Conservation (phyloP, 2,797 vertebrate genomes). For the Onychomys leucogaster region DNA sequence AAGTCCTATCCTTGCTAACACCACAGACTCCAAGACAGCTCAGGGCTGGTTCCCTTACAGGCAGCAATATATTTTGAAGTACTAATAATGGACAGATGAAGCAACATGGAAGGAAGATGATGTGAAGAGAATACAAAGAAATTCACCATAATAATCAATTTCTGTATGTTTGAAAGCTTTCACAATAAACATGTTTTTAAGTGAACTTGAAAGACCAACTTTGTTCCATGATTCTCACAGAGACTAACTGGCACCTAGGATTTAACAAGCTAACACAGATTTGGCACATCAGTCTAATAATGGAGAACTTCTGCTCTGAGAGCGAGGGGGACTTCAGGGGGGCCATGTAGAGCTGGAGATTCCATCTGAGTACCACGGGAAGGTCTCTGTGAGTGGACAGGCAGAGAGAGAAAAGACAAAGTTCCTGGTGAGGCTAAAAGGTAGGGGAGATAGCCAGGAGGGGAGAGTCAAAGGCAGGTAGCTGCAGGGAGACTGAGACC, state of each 20-base stretch:
- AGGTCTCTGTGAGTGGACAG: neutral
- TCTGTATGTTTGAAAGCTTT: slow-evolving; percentile 29
- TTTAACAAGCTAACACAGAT: neutral
- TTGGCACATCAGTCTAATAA: neutral
- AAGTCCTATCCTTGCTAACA: too few relatives aligned
- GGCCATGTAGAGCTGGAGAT: neutral
- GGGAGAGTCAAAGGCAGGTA: neutral
- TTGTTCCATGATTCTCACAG: neutral
- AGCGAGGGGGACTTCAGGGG: neutral
- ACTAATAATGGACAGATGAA: neutral
- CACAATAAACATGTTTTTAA: slow-evolving; percentile 41
- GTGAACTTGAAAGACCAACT: neutral
- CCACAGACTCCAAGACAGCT: too few relatives aligned
- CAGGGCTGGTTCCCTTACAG: too few relatives aligned
- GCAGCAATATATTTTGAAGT: neutral
- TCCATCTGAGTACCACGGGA: neutral
- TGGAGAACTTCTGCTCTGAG: neutral
- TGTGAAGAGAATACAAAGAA: neutral
- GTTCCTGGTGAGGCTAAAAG: neutral
- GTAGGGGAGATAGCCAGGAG: neutral
- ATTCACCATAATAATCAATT: slow-evolving; percentile 14
- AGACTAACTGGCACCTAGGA: neutral
- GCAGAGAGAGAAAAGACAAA: neutral
- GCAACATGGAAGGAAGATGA: neutral
- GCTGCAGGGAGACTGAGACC: neutral